Conservation (phyloP, 2,888 invertebrate genomes). For the Apodemia zela region DNA sequence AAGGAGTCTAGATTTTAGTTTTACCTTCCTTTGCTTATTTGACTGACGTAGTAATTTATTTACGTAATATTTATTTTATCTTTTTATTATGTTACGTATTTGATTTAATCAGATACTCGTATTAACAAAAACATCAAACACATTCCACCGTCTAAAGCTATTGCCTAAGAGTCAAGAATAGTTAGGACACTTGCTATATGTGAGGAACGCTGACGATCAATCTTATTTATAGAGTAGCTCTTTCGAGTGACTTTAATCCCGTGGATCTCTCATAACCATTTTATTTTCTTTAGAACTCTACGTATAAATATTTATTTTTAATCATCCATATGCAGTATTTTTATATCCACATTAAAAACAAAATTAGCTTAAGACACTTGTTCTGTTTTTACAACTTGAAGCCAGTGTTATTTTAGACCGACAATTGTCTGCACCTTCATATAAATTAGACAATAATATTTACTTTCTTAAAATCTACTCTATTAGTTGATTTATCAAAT, state of each 20-base stretch:
- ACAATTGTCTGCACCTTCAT: neutral
- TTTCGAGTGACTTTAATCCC: slow-evolving; percentile 20
- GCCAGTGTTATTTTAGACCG: neutral
- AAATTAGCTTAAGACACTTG: neutral
- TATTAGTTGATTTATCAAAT: neutral
- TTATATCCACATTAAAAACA: neutral
- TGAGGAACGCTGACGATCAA: slow-evolving; percentile 21
- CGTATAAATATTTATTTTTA: slow-evolving; percentile 17
- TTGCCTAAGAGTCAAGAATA: slow-evolving; percentile 23
- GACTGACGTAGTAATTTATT: neutral
- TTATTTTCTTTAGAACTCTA: slow-evolving; percentile 17
- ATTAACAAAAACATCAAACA: slow-evolving; percentile 5
- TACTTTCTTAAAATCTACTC: neutral
- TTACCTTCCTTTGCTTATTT: too few species aligned
- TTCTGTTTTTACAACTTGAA: neutral
- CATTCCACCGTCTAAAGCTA: slow-evolving; percentile 14
- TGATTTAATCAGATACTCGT: neutral
- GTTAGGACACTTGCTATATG: slow-evolving; percentile 23
- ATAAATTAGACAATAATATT: neutral
- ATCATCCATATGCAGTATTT: slow-evolving; percentile 9
- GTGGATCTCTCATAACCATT: slow-evolving; percentile 21
- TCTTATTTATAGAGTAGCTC: slow-evolving; percentile 24
- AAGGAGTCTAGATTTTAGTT: too few species aligned
- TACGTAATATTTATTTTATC: neutral
- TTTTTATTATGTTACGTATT: neutral